Evolutionary conservation across 2,888 invertebrate genomes (phyloP), one percentile per base, ranked within the genome.

Genomic region (Dasypolia templi): DNA sequence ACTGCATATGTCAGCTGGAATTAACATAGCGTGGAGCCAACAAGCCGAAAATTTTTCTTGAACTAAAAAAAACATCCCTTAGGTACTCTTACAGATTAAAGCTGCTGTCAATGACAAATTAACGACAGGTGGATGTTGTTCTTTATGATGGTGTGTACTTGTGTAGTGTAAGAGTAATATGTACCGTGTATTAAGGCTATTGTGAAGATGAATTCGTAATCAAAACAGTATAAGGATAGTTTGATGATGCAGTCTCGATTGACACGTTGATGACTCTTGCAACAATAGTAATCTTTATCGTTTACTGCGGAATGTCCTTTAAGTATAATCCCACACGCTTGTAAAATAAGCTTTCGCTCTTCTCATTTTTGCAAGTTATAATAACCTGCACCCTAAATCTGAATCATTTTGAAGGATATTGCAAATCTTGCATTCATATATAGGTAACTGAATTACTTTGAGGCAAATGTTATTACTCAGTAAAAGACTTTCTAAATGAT

Each of bases 1-100:
- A 65, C 81, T 42, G 81, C 46, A 84, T 76, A 82, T 84, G 77
- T 84, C 85, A 82, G 62, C 7, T n/a, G n/a, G 29, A 84, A 84
- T 84, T 84, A 84, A 75, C 61, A 70, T 67, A 67, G 67, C 75
- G 51, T 35, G 19, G 49, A 56, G n/a, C 29, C 5, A 72, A 84
- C 61, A 64, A 29, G 75, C n/a, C n/a, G n/a, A n/a, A n/a, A n/a
- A n/a, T n/a, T n/a, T n/a, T n/a, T n/a, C n/a, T 62, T 35, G 9
- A 26, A 11, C 3, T 22, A 39, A 19, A n/a, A 64, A 32, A 67
- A 65, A 2, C 42, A n/a, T n/a, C 29, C 7, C 29, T 42, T 63
- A n/a, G n/a, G n/a, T n/a, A 46, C 29, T 46, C n/a, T 29, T 65
- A 44, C 17, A 42, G 17, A 42, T 19, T n/a, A 65, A 17, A 66